A percentile compares a stretch with the other conserved stretches of the same genome.
Conservation (phyloP, 2,113 vertebrate species). For the Corythornis madagascariensis region DNA sequence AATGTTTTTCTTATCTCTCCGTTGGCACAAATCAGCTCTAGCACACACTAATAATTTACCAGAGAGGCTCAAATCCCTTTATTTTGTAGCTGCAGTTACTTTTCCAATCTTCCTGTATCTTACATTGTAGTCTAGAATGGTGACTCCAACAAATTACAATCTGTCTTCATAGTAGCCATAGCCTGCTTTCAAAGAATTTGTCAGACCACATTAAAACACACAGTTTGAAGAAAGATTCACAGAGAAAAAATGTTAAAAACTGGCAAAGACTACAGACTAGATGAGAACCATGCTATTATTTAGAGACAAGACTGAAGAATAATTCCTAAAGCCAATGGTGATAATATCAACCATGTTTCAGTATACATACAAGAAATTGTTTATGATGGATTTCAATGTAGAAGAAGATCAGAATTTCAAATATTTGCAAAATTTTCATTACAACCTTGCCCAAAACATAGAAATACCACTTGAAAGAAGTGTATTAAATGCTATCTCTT, state of each 20-base stretch:
- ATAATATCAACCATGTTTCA: neutral
- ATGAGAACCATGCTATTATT: neutral
- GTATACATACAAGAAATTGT: accelerated
- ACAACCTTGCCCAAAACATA: neutral
- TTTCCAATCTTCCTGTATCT: neutral
- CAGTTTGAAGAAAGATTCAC: neutral
- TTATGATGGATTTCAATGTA: neutral
- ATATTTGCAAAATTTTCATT: neutral
- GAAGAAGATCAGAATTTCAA: neutral
- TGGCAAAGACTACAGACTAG: neutral
- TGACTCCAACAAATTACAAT: neutral
- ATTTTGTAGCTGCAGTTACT: neutral
- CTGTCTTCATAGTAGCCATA: neutral
- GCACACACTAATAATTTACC: neutral
- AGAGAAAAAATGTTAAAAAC: neutral
- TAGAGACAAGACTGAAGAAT: neutral
- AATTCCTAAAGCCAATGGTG: neutral
- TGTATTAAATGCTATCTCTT: neutral
- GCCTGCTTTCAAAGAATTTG: neutral
- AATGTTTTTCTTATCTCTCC: neutral
- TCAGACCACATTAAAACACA: neutral
- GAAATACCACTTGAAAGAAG: neutral
- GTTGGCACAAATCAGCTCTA: neutral
- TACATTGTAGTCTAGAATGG: neutral
- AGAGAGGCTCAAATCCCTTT: neutral